phyloP scores from a whole-genome alignment of 2,113 vertebrate genomes.

The Nyctereutes procyonoides region DNA sequence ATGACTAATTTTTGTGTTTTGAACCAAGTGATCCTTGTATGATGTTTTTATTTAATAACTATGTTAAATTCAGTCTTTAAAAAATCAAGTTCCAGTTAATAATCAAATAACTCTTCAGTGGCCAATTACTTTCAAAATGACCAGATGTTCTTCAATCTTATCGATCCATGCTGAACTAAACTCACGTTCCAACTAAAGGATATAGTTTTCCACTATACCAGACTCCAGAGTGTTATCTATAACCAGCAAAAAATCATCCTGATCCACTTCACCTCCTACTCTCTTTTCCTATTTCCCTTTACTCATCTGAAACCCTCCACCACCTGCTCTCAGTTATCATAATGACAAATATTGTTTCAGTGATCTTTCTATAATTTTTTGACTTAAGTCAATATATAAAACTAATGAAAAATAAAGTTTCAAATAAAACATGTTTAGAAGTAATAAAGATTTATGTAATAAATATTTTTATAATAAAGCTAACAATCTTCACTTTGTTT shows the following conservation, averaged over 20 bases:
- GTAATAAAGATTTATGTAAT: slow-evolving; percentile 58
- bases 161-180: neutral
- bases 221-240: neutral
- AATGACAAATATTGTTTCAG: slow-evolving; percentile 27
- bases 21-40: neutral
- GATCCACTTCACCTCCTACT: neutral
- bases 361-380: slow-evolving; percentile 28
- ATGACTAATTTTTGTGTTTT: neutral
- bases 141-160: neutral
- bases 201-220: neutral
- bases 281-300: slow-evolving; percentile 43
- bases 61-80: neutral
- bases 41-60: neutral
- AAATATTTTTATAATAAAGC: slow-evolving; percentile 71
- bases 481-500: slow-evolving; percentile 69
- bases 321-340: neutral
- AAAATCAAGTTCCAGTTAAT: slow-evolving; percentile 32
- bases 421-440: slow-evolving; percentile 16
- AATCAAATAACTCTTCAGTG: neutral
- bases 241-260: slow-evolving; percentile 14
- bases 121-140: neutral
- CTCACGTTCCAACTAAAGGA: neutral
- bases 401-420: slow-evolving; percentile 44
- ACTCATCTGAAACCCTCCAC: neutral
- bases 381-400: slow-evolving; percentile 61